phyloP scores from a whole-genome alignment of 2,113 vertebrate species.

The Nanorana parkeri region DNA sequence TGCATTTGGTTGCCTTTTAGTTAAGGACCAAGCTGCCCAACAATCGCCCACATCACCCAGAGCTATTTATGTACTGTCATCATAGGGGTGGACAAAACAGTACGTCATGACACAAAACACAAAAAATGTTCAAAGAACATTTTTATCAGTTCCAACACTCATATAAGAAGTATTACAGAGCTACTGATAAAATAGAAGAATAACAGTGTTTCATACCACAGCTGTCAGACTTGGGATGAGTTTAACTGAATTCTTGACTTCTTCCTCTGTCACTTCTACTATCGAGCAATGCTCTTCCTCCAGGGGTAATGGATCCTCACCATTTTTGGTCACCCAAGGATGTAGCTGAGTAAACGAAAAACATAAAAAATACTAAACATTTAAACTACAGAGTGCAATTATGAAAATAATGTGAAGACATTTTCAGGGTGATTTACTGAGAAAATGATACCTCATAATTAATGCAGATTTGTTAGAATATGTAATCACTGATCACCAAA shows the following conservation, averaged over 20 bases:
- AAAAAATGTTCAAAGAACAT: too few species aligned
- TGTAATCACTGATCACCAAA: not conserved
- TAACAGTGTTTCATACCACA: slow-evolving; percentile 75
- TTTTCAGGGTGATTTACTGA: not conserved
- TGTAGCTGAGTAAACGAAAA: slow-evolving; percentile 74
- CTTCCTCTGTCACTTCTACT: slow-evolving; percentile 97
- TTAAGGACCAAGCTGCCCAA: too few species aligned
- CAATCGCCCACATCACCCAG: too few species aligned
- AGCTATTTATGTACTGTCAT: too few species aligned
- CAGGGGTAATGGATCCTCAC: slow-evolving; percentile 82
- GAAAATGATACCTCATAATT: not conserved
- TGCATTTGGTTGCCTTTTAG: too few species aligned
- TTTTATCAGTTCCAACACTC: too few species aligned
- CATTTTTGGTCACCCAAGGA: slow-evolving; percentile 86
- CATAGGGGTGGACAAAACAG: too few species aligned
- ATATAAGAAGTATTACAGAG: too few species aligned
- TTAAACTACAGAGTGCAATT: not conserved
- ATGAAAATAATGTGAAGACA: not conserved
- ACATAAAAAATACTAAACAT: not conserved
- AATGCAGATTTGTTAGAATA: not conserved
- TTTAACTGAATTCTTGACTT: slow-evolving; percentile 95
- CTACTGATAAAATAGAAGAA: not conserved
- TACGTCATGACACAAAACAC: too few species aligned
- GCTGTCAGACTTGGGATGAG: slow-evolving; percentile 93
- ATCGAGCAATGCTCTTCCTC: slow-evolving; percentile 93